These are phyloP conservation scores for Philaethria dido DNA, from an alignment of 2,888 invertebrate species.

Conservation along the genomic window DNA sequence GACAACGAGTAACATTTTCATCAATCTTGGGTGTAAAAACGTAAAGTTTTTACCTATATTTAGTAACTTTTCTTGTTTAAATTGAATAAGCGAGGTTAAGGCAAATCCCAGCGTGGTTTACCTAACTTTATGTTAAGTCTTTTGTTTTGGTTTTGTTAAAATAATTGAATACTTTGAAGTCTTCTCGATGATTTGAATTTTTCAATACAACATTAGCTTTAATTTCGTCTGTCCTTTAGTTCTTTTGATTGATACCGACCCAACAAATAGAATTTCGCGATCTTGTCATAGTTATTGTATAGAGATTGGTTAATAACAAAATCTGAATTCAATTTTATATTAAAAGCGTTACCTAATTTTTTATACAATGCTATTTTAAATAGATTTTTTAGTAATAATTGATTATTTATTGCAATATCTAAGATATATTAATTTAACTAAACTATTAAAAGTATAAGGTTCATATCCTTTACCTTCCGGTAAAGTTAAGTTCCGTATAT, in stretches of 20 bases:
- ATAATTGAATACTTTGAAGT: not conserved
- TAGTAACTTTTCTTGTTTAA: not conserved
- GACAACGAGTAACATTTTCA: not conserved
- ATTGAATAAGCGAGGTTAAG: constrained; percentile 3
- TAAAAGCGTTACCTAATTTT: not conserved
- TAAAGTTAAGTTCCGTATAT: too few species aligned
- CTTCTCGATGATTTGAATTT: not conserved
- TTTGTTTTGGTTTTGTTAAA: not conserved
- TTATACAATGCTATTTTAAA: not conserved
- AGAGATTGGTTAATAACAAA: constrained; percentile 9
- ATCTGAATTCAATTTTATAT: constrained; percentile 3
- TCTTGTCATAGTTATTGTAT: constrained; percentile 4
- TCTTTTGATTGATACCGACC: constrained; percentile 11
- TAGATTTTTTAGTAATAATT: not conserved
- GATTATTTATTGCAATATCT: not conserved
- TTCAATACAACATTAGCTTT: not conserved
- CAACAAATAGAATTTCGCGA: constrained; percentile 15
- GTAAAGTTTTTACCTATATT: not conserved
- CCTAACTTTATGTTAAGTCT: constrained; percentile 11
- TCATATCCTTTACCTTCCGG: not conserved
- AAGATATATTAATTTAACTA: too few species aligned
- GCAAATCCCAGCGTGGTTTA: not conserved
- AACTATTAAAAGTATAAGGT: too few species aligned
- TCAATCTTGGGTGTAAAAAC: not conserved
- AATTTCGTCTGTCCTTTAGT: not conserved